A percentile compares a stretch with the other conserved stretches of the same genome.
Evolutionary conservation across 2,113 vertebrate species (phyloP).

Genomic region (Xyliphius kryptos): DNA sequence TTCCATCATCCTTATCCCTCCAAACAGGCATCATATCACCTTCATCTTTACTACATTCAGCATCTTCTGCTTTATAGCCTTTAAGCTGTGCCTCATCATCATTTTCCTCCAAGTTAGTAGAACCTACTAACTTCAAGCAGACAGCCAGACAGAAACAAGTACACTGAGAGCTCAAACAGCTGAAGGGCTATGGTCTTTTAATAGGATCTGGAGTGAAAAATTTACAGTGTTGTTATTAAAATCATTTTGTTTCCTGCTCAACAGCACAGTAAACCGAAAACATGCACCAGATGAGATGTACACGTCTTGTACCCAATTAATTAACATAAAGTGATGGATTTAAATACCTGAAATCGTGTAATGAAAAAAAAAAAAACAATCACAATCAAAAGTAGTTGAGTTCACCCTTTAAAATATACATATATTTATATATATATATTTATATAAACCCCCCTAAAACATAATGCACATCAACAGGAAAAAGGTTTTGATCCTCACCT

Average conservation of each 20-base stretch:
- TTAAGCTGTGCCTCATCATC: neutral
- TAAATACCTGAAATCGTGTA: conserved; percentile 55
- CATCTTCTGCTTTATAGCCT: no score
- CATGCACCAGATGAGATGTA: conserved; percentile 60
- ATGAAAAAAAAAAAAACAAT: conserved; percentile 42
- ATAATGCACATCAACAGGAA: conserved; percentile 48
- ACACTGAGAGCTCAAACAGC: neutral
- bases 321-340: conserved; percentile 49
- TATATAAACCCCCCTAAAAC: conserved; percentile 59
- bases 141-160: neutral
- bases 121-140: no score
- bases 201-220: conserved; percentile 70
- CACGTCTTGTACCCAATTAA: conserved; percentile 53
- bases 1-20: no score
- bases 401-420: conserved; percentile 56
- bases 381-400: conserved; percentile 50
- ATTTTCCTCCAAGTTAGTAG: no score
- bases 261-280: conserved; percentile 63
- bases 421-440: conserved; percentile 51
- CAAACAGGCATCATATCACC: no score
- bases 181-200: conserved; percentile 66
- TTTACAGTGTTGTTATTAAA: conserved; percentile 71
- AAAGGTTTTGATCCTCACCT: conserved; percentile 60
- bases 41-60: no score
- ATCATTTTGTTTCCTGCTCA: conserved; percentile 55